phyloP scores from a whole-genome alignment of 1,140 invertebrate species.

The Cotesia typhae region DNA sequence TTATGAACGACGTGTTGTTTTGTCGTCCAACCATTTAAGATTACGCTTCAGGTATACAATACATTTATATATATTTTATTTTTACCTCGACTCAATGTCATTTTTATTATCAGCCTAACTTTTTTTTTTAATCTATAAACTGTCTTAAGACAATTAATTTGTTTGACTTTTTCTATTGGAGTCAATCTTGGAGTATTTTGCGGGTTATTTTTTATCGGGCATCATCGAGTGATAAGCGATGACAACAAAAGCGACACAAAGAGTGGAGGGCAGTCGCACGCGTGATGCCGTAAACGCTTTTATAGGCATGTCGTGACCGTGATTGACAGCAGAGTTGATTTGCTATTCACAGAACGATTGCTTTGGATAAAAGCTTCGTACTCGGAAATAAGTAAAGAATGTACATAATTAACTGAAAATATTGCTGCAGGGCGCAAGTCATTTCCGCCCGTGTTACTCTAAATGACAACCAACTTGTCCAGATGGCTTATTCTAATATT shows the following conservation, averaged over 20 bases:
- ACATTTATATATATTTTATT: constrained; percentile 12
- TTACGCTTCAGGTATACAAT: no score
- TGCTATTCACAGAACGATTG: not conserved
- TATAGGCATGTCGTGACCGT: constrained; percentile 16
- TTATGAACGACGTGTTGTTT: constrained; percentile 14
- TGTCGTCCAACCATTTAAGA: constrained; percentile 16
- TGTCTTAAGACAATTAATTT: not conserved
- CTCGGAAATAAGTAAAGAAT: not conserved
- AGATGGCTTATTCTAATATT: constrained; percentile 1
- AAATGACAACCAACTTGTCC: constrained; percentile 2
- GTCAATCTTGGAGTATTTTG: not conserved
- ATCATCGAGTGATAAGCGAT: not conserved
- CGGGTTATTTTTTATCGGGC: not conserved
- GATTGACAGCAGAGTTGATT: constrained; percentile 10
- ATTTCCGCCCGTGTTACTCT: constrained; percentile 5
- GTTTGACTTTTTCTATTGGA: no score
- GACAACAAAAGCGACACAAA: not conserved
- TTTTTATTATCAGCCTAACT: not conserved
- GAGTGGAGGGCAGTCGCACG: not conserved
- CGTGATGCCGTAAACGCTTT: not conserved
- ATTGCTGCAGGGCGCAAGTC: constrained; percentile 15
- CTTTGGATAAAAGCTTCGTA: not conserved
- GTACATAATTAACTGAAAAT: not conserved
- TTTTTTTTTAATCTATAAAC: not conserved
- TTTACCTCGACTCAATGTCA: constrained; percentile 7